Evolutionary conservation across 2,888 invertebrate species (phyloP).

Genomic region (Petrolisthes cinctipes): DNA sequence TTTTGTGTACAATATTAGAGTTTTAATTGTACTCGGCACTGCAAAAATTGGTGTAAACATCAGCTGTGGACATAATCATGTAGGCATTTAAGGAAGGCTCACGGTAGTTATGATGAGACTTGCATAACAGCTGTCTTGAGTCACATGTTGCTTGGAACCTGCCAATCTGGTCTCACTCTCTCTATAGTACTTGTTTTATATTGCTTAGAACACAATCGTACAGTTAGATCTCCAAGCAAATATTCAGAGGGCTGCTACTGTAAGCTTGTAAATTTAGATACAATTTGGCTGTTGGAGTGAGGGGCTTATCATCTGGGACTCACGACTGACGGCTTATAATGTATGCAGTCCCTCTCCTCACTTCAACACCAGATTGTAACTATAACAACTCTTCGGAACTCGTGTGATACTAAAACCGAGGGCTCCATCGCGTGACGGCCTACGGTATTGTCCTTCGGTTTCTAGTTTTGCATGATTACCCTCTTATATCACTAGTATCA

Average conservation of each 20-base stretch:
- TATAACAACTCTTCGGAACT: neutral
- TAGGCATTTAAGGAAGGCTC: constrained; percentile 33
- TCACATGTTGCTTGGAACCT: constrained; percentile 40
- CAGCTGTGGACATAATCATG: constrained; percentile 24
- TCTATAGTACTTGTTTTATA: neutral
- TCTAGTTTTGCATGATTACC: too few relatives aligned
- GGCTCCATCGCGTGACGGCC: too few relatives aligned
- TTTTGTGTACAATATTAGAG: neutral
- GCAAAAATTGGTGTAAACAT: neutral
- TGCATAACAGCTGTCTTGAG: constrained; percentile 58
- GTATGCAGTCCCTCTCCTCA: constrained; percentile 16
- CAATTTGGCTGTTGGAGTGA: neutral
- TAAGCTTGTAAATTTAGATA: neutral
- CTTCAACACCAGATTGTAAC: neutral
- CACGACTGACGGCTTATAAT: constrained; percentile 31
- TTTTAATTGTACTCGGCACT: neutral
- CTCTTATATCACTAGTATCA: too few relatives aligned
- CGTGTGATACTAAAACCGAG: too few relatives aligned
- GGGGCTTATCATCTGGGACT: constrained; percentile 31
- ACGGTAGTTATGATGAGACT: constrained; percentile 50
- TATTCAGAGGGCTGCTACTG: neutral
- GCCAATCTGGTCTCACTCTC: constrained; percentile 40
- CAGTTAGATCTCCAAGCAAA: neutral
- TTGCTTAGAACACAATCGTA: neutral
- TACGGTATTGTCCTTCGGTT: too few relatives aligned